Evolutionary conservation across 1,140 invertebrate genomes (phyloP), one percentile per base, ranked within the genome.

Genomic region (Cherax quadricarinatus): DNA sequence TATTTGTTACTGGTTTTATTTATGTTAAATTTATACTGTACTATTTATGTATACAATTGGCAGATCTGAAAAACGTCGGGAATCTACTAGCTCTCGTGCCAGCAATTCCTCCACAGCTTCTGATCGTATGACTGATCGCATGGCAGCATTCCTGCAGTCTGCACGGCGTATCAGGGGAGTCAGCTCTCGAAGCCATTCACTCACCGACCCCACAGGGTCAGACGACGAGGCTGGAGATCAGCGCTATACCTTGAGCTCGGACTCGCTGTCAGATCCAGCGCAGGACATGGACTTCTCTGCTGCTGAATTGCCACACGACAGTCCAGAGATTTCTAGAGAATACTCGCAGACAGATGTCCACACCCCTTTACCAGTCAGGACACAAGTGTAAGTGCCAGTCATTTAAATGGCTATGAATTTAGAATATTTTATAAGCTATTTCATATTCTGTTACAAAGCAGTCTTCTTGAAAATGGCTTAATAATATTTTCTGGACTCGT

Each of bases 41-140:
- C 53, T 57, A 14, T 57, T 41, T 57, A 57, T 57, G 30, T 41
- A 57, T 57, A 57, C 0, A 57, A 57, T 57, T 14, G 53, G 53
- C 60, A 86, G 82, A 49, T 80, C 82, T 48, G 75, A 91, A 30
- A 60, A 75, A 49, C 84, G 90, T 30, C 84, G 90, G n/a, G 85
- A 91, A 30, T 86, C 84, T n/a, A 91, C 90, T 57, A 82, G 90
- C 83, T 87, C 84, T 57, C 85, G 85, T 49, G 75, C 90, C 51
- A 91, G 90, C 51, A 91, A 91, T 41, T 91, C 90, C 30, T 91
- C 90, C n/a, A 82, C 90, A 62, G 51, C 90, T 4, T 91, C 90
- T 51, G 90, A 91, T 24, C 90, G 90, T 16, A 86, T 91, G 84
- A 91, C 88, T 30, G 88, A 90, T 57, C 88, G 88, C 82, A 78